Evolutionary conservation across 2,113 vertebrate species (phyloP).

Genomic region (Emydura subglobosa): DNA sequence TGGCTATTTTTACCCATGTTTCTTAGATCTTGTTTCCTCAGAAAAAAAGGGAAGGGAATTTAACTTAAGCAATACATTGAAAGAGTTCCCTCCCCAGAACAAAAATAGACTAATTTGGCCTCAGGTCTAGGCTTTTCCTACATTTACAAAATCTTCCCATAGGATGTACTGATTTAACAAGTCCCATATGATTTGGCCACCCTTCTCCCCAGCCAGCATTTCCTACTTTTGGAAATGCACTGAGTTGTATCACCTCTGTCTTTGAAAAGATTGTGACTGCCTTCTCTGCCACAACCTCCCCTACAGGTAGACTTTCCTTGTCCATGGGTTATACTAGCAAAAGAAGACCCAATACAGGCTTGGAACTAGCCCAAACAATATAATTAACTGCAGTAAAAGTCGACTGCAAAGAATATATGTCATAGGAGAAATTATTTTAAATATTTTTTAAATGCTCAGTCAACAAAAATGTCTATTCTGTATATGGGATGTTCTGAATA

Average conservation of each 20-base stretch:
- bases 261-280: neutral
- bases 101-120: slow-evolving; percentile 53
- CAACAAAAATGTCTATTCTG: neutral
- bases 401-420: slow-evolving; percentile 2
- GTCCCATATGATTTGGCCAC: neutral
- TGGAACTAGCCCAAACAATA: slow-evolving; percentile 14
- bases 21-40: slow-evolving; percentile 66
- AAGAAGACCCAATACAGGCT: neutral
- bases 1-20: slow-evolving; percentile 45
- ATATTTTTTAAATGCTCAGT: slow-evolving; percentile 20
- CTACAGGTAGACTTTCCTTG: neutral
- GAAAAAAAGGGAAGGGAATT: slow-evolving; percentile 56
- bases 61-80: slow-evolving; percentile 57
- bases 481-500: neutral
- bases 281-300: neutral
- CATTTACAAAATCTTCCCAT: neutral
- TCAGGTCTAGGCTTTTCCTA: neutral
- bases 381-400: slow-evolving; percentile 28
- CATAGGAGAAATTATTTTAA: neutral
- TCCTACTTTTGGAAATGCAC: neutral
- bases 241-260: neutral
- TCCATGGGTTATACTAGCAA: neutral
- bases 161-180: neutral
- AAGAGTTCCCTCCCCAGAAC: slow-evolving; percentile 46
- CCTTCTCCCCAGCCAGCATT: neutral